A percentile compares a stretch with the other conserved stretches of the same genome.
These are phyloP conservation scores for Lethenteron camtschaticum DNA, from an alignment of 2,113 vertebrate species.

Conservation along the genomic window DNA sequence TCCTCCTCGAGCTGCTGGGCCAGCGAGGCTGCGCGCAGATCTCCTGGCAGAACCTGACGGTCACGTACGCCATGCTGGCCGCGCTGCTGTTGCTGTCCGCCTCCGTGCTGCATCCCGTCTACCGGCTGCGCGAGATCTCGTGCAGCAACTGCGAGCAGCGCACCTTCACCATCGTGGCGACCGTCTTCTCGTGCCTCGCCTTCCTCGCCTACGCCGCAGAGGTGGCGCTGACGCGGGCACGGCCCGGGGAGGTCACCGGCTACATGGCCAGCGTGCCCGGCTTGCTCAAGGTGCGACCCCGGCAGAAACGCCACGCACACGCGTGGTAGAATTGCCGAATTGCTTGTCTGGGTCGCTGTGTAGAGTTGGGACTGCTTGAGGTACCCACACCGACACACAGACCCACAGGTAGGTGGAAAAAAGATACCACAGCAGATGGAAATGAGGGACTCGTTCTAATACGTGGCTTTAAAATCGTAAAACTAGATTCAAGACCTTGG, in stretches of 20 bases:
- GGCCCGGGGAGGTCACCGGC: constrained; percentile 42
- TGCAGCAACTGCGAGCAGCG: background rate
- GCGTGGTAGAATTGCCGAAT: no score
- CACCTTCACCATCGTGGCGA: constrained; percentile 31
- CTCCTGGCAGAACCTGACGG: constrained; percentile 62
- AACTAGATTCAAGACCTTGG: no score
- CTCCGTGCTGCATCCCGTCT: constrained; percentile 52
- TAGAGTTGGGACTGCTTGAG: no score
- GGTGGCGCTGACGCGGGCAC: constrained; percentile 47
- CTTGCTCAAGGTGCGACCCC: constrained; percentile 33
- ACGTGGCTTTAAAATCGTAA: no score
- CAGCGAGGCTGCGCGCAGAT: constrained; percentile 36
- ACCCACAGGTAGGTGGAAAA: no score
- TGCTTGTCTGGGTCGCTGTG: no score
- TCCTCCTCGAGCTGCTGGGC: constrained; percentile 40
- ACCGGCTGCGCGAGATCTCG: constrained; percentile 19
- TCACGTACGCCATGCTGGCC: constrained; percentile 55
- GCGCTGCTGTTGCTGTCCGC: constrained; percentile 52
- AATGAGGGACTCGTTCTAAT: no score
- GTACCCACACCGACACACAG: no score
- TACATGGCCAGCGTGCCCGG: constrained; percentile 69
- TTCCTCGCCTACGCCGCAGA: constrained; percentile 38
- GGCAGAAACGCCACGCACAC: no score
- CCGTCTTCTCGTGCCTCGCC: constrained; percentile 47
- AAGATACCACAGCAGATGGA: no score